These are phyloP conservation scores for Anolis apletophallus DNA, from an alignment of 2,797 vertebrate genomes.

Conservation along the genomic window DNA sequence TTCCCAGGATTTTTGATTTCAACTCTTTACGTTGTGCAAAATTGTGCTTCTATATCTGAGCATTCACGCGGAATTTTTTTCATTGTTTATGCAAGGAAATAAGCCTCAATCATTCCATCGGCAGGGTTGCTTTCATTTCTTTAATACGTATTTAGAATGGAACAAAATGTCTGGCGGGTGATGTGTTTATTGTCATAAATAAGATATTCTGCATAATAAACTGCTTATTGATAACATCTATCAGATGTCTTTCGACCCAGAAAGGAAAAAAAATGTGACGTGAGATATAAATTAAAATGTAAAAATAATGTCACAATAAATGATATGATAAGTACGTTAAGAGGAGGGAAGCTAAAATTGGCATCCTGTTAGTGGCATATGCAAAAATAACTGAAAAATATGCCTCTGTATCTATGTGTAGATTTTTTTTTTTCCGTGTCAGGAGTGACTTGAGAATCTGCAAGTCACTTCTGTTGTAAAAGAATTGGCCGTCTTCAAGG, in stretches of 20 bases:
- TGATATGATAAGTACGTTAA: neutral
- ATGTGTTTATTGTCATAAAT: conserved; percentile 14
- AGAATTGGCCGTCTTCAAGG: too few relatives aligned
- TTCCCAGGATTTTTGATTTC: conserved; percentile 39
- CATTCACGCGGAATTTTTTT: conserved; percentile 2
- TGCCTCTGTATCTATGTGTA: too few relatives aligned
- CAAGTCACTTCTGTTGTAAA: too few relatives aligned
- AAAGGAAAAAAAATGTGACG: neutral
- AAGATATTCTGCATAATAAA: neutral
- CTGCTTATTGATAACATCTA: neutral
- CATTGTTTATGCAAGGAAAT: conserved; percentile 3
- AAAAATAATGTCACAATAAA: neutral
- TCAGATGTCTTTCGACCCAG: neutral
- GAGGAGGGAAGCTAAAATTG: too few relatives aligned
- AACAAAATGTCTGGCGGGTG: too few relatives aligned
- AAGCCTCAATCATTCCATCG: conserved; percentile 24
- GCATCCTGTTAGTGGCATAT: too few relatives aligned
- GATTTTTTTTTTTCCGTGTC: too few relatives aligned
- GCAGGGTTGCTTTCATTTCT: neutral
- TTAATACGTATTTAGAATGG: too few relatives aligned
- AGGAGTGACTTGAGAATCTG: too few relatives aligned
- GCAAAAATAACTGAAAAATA: too few relatives aligned
- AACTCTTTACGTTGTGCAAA: conserved; percentile 46
- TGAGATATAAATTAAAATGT: neutral
- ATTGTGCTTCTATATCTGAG: conserved; percentile 42